A percentile compares a stretch with the other conserved stretches of the same genome.
phyloP scores from a whole-genome alignment of 2,113 vertebrate genomes.

The Glareola pratincola region DNA sequence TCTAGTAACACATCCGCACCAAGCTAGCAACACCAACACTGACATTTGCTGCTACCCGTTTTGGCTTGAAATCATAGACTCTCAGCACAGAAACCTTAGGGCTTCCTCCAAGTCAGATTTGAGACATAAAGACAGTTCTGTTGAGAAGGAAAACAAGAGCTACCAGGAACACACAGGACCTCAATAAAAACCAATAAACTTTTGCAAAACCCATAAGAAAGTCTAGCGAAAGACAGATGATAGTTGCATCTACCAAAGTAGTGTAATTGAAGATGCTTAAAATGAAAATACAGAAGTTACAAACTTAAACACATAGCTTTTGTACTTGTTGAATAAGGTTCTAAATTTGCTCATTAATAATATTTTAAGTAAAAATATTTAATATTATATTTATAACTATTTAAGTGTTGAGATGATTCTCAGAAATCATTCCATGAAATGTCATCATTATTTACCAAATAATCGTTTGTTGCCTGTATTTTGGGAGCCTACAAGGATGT shows the following conservation, averaged over 20 bases:
- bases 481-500: not conserved
- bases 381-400: not conserved
- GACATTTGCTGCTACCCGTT: not conserved
- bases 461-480: not conserved
- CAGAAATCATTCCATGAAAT: not conserved
- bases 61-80: not conserved
- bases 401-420: not conserved
- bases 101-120: not conserved
- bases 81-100: not conserved
- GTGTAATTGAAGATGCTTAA: not conserved
- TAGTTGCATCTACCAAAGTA: not conserved
- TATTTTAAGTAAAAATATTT: not conserved
- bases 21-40: not conserved
- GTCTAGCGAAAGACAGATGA: not conserved
- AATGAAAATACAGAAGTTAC: not conserved
- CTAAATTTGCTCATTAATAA: not conserved
- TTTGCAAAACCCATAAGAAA: not conserved
- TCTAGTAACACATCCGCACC: not conserved
- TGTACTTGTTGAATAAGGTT: not conserved
- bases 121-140: not conserved
- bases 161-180: not conserved
- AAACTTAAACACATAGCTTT: not conserved
- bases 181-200: not conserved
- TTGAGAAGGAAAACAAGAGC: not conserved
- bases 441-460: not conserved